Evolutionary conservation across 2,113 vertebrate genomes (phyloP), one percentile per base, ranked within the genome.

Genomic region (Mormyrus lacerda): DNA sequence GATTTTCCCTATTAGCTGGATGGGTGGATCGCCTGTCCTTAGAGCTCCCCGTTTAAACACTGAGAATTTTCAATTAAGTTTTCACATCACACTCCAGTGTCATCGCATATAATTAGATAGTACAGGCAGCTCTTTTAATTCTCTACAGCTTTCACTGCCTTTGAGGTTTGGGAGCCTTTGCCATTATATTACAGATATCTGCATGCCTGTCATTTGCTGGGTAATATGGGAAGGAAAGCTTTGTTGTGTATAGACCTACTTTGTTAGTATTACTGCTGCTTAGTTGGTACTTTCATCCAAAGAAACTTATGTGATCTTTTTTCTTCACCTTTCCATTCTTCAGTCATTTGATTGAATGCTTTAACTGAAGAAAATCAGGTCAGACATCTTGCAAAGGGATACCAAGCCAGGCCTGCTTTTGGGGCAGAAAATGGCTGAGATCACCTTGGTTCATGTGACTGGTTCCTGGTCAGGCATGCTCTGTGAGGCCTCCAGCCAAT

Each of bases 1-100:
- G 91, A 91, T 90, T 94, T 92, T 94, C 93, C 92, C 91, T 91
- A 93, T 94, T 95, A 95, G 93, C 93, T 94, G 95, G 94, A 94
- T 93, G 95, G 94, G 90, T 94, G 93, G 91, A 90, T 93, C 92
- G 89, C 89, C 90, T 92, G 92, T 94, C 91, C 61, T 87, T 89
- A 69, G 85, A 90, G 91, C 92, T 91, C 13, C 90, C 91, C 93
- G 92, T 24, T 85, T 93, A 94, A 95, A 91, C 69, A 88, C 91
- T 89, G 90, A 31, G 92, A 91, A 91, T 93, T 95, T 96, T 94
- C 95, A 93, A 92, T 95, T 95, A 95, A 88, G 6, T 42, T 94
- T 95, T 95, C 91, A 87, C 91, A 91, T 92, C 90, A 92, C 92
- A 69, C 91, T 93, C 86, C 90, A 89, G 93, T 88, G 91, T 92